Conservation (phyloP, 1,140 invertebrate species). For the Drosophila rufa region DNA sequence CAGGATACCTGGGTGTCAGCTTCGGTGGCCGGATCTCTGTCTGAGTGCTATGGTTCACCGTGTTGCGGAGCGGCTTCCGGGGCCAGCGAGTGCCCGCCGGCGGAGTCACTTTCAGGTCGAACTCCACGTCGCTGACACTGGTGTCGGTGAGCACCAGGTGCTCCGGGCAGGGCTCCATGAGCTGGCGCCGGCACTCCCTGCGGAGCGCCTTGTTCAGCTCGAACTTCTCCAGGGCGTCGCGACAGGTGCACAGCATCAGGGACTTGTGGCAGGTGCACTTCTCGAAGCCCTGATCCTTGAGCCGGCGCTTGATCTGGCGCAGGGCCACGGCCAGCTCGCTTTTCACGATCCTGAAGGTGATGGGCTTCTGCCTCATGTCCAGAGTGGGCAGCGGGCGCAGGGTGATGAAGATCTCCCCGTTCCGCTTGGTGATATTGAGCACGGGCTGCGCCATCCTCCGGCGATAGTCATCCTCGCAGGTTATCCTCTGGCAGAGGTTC, state of each 20-base stretch:
- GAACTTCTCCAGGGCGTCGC: slow-evolving; percentile 51
- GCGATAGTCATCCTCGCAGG: background rate
- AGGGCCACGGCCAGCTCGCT: slow-evolving; percentile 49
- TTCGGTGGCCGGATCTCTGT: no score
- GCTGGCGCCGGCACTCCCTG: slow-evolving; percentile 37
- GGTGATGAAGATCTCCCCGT: slow-evolving; percentile 70
- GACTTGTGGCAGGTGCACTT: slow-evolving; percentile 74
- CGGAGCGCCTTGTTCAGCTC: slow-evolving; percentile 43
- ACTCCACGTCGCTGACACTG: slow-evolving; percentile 70
- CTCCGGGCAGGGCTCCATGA: slow-evolving; percentile 44
- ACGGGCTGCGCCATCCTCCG: slow-evolving; percentile 26
- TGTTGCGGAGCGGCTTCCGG: slow-evolving; percentile 1
- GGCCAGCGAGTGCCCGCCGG: slow-evolving; percentile 30
- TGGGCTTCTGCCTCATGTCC: slow-evolving; percentile 60
- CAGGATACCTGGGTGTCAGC: slow-evolving; percentile 34
- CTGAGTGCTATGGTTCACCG: slow-evolving; percentile 55
- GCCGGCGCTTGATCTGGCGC: slow-evolving; percentile 47
- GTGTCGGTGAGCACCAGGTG: slow-evolving; percentile 69
- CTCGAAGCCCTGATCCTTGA: slow-evolving; percentile 64
- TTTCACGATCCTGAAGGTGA: slow-evolving; percentile 73
- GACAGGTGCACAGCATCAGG: slow-evolving; percentile 64
- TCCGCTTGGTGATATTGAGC: slow-evolving; percentile 65
- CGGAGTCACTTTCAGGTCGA: slow-evolving; percentile 67
- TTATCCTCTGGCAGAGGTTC: slow-evolving; percentile 16
- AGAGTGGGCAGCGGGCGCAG: slow-evolving; percentile 49